These are phyloP conservation scores for Arctopsyche grandis DNA, from an alignment of 1,140 invertebrate genomes.

Conservation along the genomic window DNA sequence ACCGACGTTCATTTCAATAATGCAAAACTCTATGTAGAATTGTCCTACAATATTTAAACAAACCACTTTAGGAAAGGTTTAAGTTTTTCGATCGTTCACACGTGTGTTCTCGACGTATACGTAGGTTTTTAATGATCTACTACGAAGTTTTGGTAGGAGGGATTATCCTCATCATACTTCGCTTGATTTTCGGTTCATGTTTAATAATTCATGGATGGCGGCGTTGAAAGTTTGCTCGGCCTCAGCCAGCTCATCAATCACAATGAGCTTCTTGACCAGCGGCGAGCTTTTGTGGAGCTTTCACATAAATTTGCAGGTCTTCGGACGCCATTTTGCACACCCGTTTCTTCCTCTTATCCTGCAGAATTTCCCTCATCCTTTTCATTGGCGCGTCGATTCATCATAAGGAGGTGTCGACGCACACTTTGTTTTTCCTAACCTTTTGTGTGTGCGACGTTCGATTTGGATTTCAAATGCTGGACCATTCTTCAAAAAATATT, in stretches of 20 bases:
- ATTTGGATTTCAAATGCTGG: no score
- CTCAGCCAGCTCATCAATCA: slow-evolving; percentile 2
- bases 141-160: no score
- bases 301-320: slow-evolving; percentile 5
- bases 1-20: no score
- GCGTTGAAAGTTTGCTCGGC: slow-evolving; percentile 9
- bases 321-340: background rate
- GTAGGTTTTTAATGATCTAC: no score
- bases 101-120: no score
- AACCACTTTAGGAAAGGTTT: no score
- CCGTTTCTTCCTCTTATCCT: background rate
- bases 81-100: no score
- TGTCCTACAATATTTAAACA: no score
- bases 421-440: background rate
- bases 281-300: background rate
- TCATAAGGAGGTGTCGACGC: slow-evolving; percentile 1
- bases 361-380: background rate
- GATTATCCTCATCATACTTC: background rate
- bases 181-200: background rate
- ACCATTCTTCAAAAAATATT: no score
- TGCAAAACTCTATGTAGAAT: no score
- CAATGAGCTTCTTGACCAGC: slow-evolving; percentile 29
- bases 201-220: slow-evolving; percentile 16
- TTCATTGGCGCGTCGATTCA: background rate
- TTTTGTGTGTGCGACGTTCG: no score